These are phyloP conservation scores for Nasalis larvatus DNA, from an alignment of 2,113 vertebrate species.

Conservation along the genomic window DNA sequence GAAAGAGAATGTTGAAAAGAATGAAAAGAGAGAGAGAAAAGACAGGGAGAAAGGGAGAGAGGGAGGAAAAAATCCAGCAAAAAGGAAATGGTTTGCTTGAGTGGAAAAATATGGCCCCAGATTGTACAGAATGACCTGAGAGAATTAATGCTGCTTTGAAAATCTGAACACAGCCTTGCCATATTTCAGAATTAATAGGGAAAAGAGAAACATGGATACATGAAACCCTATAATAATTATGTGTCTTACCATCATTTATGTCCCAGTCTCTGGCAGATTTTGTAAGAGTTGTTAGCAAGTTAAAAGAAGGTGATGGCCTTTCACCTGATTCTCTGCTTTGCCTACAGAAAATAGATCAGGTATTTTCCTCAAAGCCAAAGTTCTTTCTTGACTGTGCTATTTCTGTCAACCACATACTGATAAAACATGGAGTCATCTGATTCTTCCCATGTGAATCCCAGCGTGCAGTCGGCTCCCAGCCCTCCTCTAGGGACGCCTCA, in stretches of 20 bases:
- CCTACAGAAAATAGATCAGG: background rate
- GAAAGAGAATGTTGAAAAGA: too few species aligned
- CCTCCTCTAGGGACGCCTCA: background rate
- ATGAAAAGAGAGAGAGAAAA: background rate
- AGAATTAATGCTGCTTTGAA: slow-evolving; percentile 27
- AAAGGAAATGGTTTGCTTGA: background rate
- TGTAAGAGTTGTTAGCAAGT: background rate
- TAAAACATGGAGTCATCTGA: background rate
- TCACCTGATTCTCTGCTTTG: background rate
- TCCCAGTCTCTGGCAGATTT: background rate
- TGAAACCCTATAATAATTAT: background rate
- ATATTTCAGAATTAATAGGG: slow-evolving; percentile 17
- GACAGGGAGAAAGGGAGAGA: background rate
- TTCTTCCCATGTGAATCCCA: background rate
- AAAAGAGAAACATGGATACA: background rate
- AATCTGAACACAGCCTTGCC: background rate
- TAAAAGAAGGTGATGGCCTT: background rate
- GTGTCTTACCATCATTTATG: background rate
- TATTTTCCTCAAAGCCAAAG: background rate
- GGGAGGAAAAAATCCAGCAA: background rate
- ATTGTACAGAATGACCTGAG: background rate
- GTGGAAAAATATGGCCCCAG: background rate
- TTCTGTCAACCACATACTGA: background rate
- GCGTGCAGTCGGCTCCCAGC: background rate
- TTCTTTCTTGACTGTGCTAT: background rate